Percentiles rank a stretch among this genome's conserved stretches.
Evolutionary conservation across 1,140 invertebrate genomes (phyloP).

Genomic region (Drosophila gunungcola): DNA sequence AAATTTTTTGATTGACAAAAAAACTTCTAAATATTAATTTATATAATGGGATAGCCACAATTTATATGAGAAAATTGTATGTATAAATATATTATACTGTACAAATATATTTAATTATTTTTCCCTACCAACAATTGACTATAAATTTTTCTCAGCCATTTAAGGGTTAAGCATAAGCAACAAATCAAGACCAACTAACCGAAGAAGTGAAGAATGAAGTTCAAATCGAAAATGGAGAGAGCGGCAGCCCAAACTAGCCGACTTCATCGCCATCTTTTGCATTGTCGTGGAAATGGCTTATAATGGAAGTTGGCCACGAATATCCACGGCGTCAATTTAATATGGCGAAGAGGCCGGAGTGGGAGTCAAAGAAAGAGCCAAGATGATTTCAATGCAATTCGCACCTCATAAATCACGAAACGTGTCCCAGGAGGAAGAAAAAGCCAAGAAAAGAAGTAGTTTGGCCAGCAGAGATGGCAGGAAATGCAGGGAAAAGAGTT

Average conservation of each 20-base stretch:
- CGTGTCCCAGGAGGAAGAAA: slow-evolving; percentile 71
- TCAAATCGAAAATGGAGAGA: slow-evolving; percentile 65
- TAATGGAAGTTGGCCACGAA: slow-evolving; percentile 62
- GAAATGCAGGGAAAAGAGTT: slow-evolving; percentile 21
- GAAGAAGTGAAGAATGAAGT: slow-evolving; percentile 6
- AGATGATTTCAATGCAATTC: slow-evolving; percentile 83
- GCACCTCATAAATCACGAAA: slow-evolving; percentile 85
- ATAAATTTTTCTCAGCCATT: neutral
- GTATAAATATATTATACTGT: too few species aligned
- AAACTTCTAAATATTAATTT: too few species aligned
- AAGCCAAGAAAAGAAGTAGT: slow-evolving; percentile 36
- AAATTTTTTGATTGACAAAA: neutral
- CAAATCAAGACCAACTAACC: slow-evolving; percentile 28
- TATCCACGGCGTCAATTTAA: slow-evolving; percentile 77
- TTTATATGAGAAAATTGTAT: too few species aligned
- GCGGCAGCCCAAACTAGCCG: slow-evolving; percentile 15
- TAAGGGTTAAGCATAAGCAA: slow-evolving; percentile 22
- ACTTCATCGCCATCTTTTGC: slow-evolving; percentile 48
- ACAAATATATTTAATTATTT: too few species aligned
- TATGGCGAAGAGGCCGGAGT: slow-evolving; percentile 35
- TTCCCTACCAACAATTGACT: neutral
- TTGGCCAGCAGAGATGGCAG: slow-evolving; percentile 45
- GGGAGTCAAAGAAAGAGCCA: slow-evolving; percentile 29
- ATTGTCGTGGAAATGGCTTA: slow-evolving; percentile 55
- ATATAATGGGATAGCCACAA: too few species aligned